Conservation (phyloP, 2,888 invertebrate species). For the Tenodera sinensis region DNA sequence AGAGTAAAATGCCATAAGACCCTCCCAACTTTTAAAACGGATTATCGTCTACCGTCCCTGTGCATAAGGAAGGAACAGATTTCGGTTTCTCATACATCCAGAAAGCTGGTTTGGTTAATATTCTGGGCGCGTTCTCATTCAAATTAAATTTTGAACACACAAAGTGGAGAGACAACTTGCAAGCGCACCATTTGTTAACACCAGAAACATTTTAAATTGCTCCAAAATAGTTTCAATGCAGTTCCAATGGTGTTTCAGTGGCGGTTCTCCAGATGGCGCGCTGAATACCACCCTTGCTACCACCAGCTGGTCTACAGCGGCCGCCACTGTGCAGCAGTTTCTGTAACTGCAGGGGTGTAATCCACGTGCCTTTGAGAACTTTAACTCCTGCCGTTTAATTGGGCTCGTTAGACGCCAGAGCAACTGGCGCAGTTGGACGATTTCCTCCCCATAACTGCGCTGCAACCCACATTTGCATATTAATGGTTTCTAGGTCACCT, state of each 20-base stretch:
- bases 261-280: background rate
- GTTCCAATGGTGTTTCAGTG: background rate
- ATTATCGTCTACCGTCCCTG: background rate
- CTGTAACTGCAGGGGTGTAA: too few species aligned
- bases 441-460: too few species aligned
- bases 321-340: background rate
- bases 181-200: background rate
- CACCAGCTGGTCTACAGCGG: background rate
- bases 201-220: background rate
- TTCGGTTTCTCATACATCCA: background rate
- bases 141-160: background rate
- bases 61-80: background rate
- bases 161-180: background rate
- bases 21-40: background rate
- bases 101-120: background rate
- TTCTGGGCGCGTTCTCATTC: background rate
- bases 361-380: background rate
- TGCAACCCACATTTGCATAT: background rate
- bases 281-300: background rate
- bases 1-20: too few species aligned
- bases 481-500: constrained; percentile 12
- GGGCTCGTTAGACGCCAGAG: background rate
- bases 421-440: background rate
- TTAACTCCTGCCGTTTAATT: background rate
- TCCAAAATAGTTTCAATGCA: background rate